Conservation (phyloP, 2,888 invertebrate genomes). For the Chalcis sispes region DNA sequence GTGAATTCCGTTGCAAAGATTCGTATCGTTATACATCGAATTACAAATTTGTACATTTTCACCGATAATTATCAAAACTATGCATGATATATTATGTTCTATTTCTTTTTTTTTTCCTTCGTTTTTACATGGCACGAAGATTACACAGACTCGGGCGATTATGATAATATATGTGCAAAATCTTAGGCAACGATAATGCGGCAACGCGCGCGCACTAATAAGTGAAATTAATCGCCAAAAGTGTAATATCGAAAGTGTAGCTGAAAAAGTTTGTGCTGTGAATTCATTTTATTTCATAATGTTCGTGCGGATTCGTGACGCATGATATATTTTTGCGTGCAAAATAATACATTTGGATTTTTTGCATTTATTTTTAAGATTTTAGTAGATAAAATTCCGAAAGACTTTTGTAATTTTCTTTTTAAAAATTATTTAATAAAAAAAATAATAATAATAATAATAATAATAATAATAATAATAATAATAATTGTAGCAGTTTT, state of each 20-base stretch:
- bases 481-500: too few relatives aligned
- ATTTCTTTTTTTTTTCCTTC: too few relatives aligned
- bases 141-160: constrained; percentile 48
- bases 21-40: background rate
- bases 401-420: too few relatives aligned
- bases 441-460: too few relatives aligned
- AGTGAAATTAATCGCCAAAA: constrained; percentile 50
- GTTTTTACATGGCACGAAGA: constrained; percentile 20
- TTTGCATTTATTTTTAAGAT: too few relatives aligned
- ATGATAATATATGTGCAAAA: constrained; percentile 52
- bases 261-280: constrained; percentile 37
- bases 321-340: too few relatives aligned
- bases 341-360: too few relatives aligned
- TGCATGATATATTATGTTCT: constrained; percentile 16
- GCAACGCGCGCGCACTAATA: constrained; percentile 37
- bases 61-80: constrained; percentile 32
- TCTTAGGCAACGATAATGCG: constrained; percentile 37
- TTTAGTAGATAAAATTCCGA: background rate
- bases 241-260: constrained; percentile 54
- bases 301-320: background rate
- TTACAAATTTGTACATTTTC: constrained; percentile 12
- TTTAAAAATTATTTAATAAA: too few relatives aligned
- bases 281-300: constrained; percentile 45
- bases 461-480: too few relatives aligned
- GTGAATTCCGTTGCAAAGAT: background rate